These are phyloP conservation scores for Siniperca knerii DNA, from an alignment of 2,113 vertebrate genomes.

Conservation along the genomic window DNA sequence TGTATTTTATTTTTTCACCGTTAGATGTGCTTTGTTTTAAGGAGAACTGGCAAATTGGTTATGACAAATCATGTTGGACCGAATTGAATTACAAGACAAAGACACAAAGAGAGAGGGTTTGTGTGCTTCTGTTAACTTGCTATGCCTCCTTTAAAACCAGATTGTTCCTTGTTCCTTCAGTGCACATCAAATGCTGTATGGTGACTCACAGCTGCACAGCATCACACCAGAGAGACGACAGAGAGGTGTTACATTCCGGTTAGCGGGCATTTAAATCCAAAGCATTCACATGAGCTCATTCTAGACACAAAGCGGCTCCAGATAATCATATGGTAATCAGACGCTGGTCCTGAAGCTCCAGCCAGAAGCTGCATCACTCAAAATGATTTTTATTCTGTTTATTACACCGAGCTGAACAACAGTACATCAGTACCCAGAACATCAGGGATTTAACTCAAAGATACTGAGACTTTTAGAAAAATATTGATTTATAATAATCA, in stretches of 20 bases:
- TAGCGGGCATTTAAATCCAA: not conserved
- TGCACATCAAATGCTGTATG: not conserved
- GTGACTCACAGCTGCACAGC: constrained; percentile 57
- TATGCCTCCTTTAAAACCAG: not conserved
- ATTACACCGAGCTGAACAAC: not conserved
- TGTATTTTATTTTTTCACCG: not conserved
- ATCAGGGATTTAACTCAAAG: not conserved
- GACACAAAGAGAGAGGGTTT: not conserved
- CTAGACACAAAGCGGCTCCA: constrained; percentile 65
- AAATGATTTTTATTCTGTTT: not conserved
- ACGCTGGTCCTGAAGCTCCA: constrained; percentile 10
- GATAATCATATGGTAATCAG: constrained; percentile 30
- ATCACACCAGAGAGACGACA: constrained; percentile 8
- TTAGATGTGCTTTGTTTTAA: not conserved
- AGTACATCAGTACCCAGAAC: not conserved
- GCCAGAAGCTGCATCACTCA: constrained; percentile 15
- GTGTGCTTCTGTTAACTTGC: not conserved
- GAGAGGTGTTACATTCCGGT: constrained; percentile 30
- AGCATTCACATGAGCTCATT: constrained; percentile 18
- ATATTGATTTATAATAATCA: not conserved
- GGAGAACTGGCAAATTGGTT: not conserved
- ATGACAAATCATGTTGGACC: not conserved
- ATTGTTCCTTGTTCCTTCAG: constrained; percentile 5
- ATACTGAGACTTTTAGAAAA: not conserved
- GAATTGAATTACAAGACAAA: not conserved